phyloP scores from a whole-genome alignment of 2,888 invertebrate genomes.

The Cheilosia vernalis region DNA sequence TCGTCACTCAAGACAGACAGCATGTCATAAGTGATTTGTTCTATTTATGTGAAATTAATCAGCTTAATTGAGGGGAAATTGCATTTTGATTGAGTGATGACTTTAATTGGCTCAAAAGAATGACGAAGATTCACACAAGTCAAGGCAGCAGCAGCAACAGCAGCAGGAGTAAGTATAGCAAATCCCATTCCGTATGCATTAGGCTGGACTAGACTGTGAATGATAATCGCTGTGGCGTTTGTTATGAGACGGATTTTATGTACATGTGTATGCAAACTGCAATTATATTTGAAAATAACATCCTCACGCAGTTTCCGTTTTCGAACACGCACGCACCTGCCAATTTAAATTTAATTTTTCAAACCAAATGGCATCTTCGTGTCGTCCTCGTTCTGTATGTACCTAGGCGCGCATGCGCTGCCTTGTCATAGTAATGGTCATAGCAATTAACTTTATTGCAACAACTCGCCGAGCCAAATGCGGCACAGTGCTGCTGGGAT shows the following conservation, averaged over 20 bases:
- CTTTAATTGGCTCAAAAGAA: conserved; percentile 67
- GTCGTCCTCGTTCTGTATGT: conserved; percentile 12
- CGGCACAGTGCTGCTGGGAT: conserved; percentile 46
- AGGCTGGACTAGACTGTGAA: conserved; percentile 50
- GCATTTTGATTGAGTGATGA: conserved; percentile 73
- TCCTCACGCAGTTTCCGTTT: conserved; percentile 57
- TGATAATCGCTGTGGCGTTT: conserved; percentile 37
- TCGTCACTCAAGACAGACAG: conserved; percentile 51
- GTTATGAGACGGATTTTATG: conserved; percentile 4
- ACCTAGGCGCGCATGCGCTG: conserved; percentile 19
- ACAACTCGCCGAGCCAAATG: conserved; percentile 31
- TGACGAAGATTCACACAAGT: conserved; percentile 49
- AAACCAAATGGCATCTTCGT: conserved; percentile 63
- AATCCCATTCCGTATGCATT: conserved; percentile 31
- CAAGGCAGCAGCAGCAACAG: not conserved
- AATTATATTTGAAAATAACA: conserved; percentile 52
- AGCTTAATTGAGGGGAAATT: conserved; percentile 72
- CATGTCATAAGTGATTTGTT: conserved; percentile 71
- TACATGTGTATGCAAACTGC: conserved; percentile 13
- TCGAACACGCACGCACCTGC: conserved; percentile 67
- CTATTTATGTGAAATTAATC: conserved; percentile 73
- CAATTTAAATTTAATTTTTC: conserved; percentile 67
- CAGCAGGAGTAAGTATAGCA: not conserved
- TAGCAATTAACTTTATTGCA: conserved; percentile 68
- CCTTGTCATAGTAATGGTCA: conserved; percentile 67